Evolutionary conservation across 2,797 vertebrate species (phyloP).

Genomic region (Sciurus carolinensis): DNA sequence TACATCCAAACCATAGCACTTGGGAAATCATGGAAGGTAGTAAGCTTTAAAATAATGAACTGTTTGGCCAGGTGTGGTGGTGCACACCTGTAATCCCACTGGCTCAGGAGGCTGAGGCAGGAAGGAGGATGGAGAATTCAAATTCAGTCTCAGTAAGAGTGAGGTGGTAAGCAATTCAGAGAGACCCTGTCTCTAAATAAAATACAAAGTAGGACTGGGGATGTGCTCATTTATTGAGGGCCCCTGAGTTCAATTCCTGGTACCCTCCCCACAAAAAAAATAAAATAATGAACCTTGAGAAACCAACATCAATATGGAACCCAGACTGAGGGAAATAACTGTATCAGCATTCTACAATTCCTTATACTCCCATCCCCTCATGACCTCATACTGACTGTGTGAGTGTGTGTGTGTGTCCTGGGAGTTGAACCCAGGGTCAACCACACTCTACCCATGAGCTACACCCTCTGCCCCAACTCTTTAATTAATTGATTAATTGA

Average conservation of each 20-base stretch:
- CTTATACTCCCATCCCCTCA: background rate
- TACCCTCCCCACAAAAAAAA: too few relatives aligned
- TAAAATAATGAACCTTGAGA: background rate
- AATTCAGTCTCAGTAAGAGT: too few relatives aligned
- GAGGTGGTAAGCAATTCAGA: too few relatives aligned
- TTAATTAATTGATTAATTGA: background rate
- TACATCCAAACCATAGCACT: background rate
- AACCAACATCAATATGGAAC: background rate
- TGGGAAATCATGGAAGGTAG: background rate
- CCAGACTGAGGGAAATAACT: background rate
- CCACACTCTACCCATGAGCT: background rate
- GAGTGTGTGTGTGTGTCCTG: too few relatives aligned
- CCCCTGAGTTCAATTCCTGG: too few relatives aligned
- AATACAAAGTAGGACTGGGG: too few relatives aligned
- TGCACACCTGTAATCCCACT: too few relatives aligned
- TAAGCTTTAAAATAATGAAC: slow-evolving; percentile 50
- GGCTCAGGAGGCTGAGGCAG: too few relatives aligned
- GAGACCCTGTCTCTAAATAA: too few relatives aligned
- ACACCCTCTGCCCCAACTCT: background rate
- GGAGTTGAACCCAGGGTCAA: background rate
- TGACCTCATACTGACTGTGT: too few relatives aligned
- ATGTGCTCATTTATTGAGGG: too few relatives aligned
- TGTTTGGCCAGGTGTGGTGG: background rate
- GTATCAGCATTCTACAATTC: background rate
- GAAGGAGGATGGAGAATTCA: too few relatives aligned